Evolutionary conservation across 2,797 vertebrate genomes (phyloP).

Genomic region (Bradypus variegatus): DNA sequence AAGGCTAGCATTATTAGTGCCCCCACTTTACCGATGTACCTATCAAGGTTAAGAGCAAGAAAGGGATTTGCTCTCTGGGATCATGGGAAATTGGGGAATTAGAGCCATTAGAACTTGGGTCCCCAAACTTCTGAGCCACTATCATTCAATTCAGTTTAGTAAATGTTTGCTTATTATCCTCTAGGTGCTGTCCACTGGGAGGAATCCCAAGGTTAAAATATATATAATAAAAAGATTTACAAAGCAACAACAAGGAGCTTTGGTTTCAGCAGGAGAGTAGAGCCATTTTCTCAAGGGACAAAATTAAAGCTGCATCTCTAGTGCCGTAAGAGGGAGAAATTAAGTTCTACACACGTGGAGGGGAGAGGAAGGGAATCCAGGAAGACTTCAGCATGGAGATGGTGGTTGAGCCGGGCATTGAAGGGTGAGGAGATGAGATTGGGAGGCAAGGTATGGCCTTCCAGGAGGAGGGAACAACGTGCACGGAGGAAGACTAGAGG

Average conservation of each 20-base stretch:
- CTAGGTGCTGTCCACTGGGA: neutral
- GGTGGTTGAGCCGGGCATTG: neutral
- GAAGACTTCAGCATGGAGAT: neutral
- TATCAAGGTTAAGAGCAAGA: neutral
- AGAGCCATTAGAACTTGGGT: neutral
- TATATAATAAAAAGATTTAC: neutral
- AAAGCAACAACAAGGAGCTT: neutral
- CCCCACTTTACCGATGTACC: neutral
- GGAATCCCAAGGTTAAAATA: neutral
- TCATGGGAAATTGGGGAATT: neutral
- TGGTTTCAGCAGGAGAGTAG: neutral
- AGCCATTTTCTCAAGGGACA: neutral
- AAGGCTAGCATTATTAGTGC: neutral
- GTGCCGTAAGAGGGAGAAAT: neutral
- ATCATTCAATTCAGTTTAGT: neutral
- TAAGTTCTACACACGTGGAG: neutral
- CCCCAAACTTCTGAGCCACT: neutral
- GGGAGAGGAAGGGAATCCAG: neutral
- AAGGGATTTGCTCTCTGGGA: neutral
- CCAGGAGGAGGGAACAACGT: neutral
- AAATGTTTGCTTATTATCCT: neutral
- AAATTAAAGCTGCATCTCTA: neutral
- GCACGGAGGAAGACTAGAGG: neutral
- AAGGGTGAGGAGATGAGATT: neutral
- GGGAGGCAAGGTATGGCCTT: neutral